Evolutionary conservation across 1,140 invertebrate species (phyloP), one percentile per base, ranked within the genome.

Genomic region (Sweltsa coloradensis): DNA sequence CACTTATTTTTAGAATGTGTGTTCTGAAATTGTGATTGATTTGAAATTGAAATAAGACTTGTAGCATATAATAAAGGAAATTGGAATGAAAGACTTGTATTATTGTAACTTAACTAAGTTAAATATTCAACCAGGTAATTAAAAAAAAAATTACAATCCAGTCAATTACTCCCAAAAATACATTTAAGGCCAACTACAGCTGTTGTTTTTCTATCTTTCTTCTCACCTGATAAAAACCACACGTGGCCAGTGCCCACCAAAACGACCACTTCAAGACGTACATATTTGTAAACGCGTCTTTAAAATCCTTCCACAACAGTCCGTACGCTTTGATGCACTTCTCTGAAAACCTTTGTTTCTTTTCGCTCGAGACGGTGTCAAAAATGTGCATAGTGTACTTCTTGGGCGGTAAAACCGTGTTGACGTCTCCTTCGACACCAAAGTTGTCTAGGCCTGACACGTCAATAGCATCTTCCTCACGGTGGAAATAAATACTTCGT

Each of bases 251-350:
- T 0, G 87, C 78, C 75, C 87, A 93, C 79, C 90, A 89, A 11
- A 88, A 58, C 1, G 85, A 89, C 90, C 90, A 94, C 57, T 85
- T 87, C 0, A 89, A 22, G 4, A 91, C 75, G 40, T 78, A 76
- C 1, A 58, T 55, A 59, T 85, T 78, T 0, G 73, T 72, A 62
- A 85, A 93, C 19, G 87, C 81, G 23, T 69, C 60, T 34, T 74
- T 62, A 36, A 88, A 77, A 64, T 93, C 86, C 13, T 66, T 59
- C 74, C 75, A 82, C 34, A 89, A 60, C 25, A 76, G 59, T 7
- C 21, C 21, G 29, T 45, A 37, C 6, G 48, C 48, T 19, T 4
- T 11, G 14, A 19, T 34, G 29, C 26, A 11, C 16, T 13, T 40
- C 4, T 22, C 2, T 5, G 37, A 19, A 9, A 31, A n/a, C 29